Conservation (phyloP, 2,888 invertebrate species). For the Pristionchus mayeri region DNA sequence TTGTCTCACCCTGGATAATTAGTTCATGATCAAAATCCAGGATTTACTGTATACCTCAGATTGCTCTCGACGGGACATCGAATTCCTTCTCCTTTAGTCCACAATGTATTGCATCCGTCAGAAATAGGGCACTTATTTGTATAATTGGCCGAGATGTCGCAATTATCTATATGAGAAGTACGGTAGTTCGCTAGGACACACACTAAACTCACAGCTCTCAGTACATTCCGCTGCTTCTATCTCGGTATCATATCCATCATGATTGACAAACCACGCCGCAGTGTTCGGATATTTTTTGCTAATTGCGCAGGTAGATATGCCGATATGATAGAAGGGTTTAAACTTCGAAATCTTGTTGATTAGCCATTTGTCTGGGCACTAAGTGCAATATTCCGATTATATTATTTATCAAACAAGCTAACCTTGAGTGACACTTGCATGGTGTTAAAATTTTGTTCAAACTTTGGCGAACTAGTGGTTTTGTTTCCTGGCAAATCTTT, state of each 20-base stretch:
- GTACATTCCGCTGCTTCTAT: not conserved
- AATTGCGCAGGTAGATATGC: not conserved
- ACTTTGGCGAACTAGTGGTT: too few species aligned
- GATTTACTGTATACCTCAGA: constrained; percentile 10
- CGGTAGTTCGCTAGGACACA: not conserved
- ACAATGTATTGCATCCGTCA: not conserved
- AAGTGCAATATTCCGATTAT: too few species aligned
- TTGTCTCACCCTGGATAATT: not conserved
- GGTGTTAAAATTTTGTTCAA: too few species aligned
- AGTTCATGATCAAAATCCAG: not conserved
- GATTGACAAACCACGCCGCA: not conserved
- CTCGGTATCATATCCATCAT: not conserved
- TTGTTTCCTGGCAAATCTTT: too few species aligned
- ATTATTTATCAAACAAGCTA: too few species aligned
- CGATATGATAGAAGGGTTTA: not conserved
- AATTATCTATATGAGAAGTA: not conserved
- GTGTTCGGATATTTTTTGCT: not conserved
- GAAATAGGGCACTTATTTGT: not conserved
- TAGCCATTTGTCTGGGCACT: not conserved
- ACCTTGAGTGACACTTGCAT: too few species aligned
- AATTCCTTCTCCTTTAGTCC: not conserved
- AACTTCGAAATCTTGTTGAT: not conserved
- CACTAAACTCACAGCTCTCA: not conserved
- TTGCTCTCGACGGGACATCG: not conserved
- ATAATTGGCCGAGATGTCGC: not conserved